A percentile compares a stretch with the other conserved stretches of the same genome.
Evolutionary conservation across 2,888 invertebrate genomes (phyloP).

Genomic region (Patella pellucida): DNA sequence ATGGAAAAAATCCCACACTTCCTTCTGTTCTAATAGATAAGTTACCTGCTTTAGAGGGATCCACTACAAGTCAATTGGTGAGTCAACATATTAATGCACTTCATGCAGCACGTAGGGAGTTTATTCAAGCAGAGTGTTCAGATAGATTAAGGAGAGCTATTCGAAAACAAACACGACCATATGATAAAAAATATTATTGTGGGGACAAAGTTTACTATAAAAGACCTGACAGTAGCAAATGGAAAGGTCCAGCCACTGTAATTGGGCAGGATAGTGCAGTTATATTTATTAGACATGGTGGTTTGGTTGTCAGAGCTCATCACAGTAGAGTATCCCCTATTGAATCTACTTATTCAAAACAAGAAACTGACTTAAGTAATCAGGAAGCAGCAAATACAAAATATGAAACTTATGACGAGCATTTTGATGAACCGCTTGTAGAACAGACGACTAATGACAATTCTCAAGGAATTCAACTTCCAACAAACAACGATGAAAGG

Average conservation of each 20-base stretch:
- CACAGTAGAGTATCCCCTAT: neutral
- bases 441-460: too few relatives aligned
- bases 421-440: too few relatives aligned
- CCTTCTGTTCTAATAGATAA: constrained; percentile 22
- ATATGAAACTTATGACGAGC: too few relatives aligned
- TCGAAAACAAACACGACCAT: constrained; percentile 19
- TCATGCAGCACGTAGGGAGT: constrained; percentile 15
- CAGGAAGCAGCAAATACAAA: too few relatives aligned
- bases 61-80: constrained; percentile 20
- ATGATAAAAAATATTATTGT: neutral
- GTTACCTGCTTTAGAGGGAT: constrained; percentile 26
- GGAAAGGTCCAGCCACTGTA: constrained; percentile 8
- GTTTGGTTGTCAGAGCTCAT: constrained; percentile 3
- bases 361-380: too few relatives aligned
- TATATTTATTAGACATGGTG: constrained; percentile 2
- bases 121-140: constrained; percentile 15
- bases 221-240: neutral
- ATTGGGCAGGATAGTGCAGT: constrained; percentile 9
- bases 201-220: constrained; percentile 15
- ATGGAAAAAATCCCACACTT: constrained; percentile 27
- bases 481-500: too few relatives aligned
- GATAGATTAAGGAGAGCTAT: constrained; percentile 25
- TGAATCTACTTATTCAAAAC: too few relatives aligned
- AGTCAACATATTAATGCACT: constrained; percentile 18
- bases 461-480: too few relatives aligned